A percentile compares a stretch with the other conserved stretches of the same genome.
Conservation (phyloP, 1,140 invertebrate species). For the Episyrphus balteatus region DNA sequence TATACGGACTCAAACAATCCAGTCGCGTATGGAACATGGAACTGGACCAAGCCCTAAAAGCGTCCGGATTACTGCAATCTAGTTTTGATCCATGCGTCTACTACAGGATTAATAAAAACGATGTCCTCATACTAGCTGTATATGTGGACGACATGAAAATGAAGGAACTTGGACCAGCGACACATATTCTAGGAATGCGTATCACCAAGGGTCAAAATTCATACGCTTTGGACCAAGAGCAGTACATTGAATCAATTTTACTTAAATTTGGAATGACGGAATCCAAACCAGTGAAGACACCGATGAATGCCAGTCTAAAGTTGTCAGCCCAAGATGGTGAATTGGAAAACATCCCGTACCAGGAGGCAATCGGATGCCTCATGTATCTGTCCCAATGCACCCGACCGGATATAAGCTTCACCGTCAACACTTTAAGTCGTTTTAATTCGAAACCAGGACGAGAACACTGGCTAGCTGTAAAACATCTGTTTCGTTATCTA, state of each 20-base stretch:
- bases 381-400: neutral
- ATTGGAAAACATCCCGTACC: neutral
- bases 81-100: slow-evolving; percentile 10
- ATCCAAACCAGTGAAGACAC: slow-evolving; percentile 1
- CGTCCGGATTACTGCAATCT: slow-evolving; percentile 8
- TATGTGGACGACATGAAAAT: slow-evolving; percentile 1
- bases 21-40: slow-evolving; percentile 15
- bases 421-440: neutral
- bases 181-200: slow-evolving; percentile 2
- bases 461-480: neutral
- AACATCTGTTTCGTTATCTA: slow-evolving; percentile 27
- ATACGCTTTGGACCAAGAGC: slow-evolving; percentile 7
- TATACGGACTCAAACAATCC: slow-evolving; percentile 21
- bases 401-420: neutral
- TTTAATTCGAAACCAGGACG: neutral
- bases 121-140: neutral
- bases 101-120: neutral
- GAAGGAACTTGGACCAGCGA: neutral
- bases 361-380: neutral
- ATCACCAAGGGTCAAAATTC: neutral
- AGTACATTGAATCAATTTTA: neutral
- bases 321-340: neutral
- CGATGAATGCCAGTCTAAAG: neutral
- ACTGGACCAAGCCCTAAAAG: slow-evolving; percentile 8
- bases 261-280: slow-evolving; percentile 2